Percentiles rank a stretch among this genome's conserved stretches.
phyloP scores from a whole-genome alignment of 2,888 invertebrate species.

The Scaptomyza cyrtandrae region DNA sequence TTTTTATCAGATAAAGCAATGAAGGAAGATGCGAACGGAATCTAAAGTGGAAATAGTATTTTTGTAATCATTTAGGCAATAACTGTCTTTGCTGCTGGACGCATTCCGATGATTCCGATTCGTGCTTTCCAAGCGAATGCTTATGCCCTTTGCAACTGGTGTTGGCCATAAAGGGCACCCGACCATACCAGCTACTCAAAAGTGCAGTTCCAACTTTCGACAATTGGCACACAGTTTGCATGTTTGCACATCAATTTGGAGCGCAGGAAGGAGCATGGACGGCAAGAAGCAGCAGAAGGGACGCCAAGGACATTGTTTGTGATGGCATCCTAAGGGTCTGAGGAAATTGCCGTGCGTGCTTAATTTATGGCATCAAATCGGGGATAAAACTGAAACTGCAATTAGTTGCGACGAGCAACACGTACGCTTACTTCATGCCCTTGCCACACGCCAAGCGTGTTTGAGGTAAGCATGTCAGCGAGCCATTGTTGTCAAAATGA shows the following conservation, averaged over 20 bases:
- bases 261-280: neutral
- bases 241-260: slow-evolving; percentile 66
- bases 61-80: slow-evolving; percentile 61
- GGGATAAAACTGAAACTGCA: slow-evolving; percentile 38
- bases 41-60: slow-evolving; percentile 52
- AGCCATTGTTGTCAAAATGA: slow-evolving; percentile 47
- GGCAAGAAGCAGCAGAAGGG: neutral
- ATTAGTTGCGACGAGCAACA: slow-evolving; percentile 45
- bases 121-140: slow-evolving; percentile 47
- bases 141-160: slow-evolving; percentile 42
- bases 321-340: slow-evolving; percentile 4
- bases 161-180: neutral
- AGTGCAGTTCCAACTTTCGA: slow-evolving; percentile 45
- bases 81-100: slow-evolving; percentile 6
- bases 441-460: neutral
- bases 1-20: neutral
- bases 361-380: slow-evolving; percentile 40
- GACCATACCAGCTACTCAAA: neutral
- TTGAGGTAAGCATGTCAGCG: slow-evolving; percentile 21
- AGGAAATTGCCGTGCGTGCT: slow-evolving; percentile 44
- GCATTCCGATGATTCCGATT: neutral
- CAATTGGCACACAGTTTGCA: slow-evolving; percentile 67
- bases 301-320: neutral
- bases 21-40: slow-evolving; percentile 5
- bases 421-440: neutral